These are phyloP conservation scores for Psylliodes chrysocephalus DNA, from an alignment of 2,888 invertebrate species.

Conservation along the genomic window DNA sequence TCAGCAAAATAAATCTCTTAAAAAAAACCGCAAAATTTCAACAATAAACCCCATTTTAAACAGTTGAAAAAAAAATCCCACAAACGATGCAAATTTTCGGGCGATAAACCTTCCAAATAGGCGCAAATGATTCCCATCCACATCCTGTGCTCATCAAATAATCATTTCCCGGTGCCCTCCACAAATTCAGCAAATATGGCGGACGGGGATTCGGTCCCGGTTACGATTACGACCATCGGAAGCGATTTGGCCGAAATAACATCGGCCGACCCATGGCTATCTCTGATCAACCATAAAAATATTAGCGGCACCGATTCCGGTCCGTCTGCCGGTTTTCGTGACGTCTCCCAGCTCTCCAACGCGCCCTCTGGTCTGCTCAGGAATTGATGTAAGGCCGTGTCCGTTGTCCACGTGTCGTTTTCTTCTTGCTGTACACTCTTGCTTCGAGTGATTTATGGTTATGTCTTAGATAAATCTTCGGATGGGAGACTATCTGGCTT, in stretches of 20 bases:
- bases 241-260: slow-evolving; percentile 60
- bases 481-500: too few species aligned
- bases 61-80: background rate
- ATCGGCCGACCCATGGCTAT: slow-evolving; percentile 62
- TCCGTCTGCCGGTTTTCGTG: too few species aligned
- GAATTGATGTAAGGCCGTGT: slow-evolving; percentile 17
- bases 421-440: slow-evolving; percentile 2
- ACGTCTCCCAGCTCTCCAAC: slow-evolving; percentile 33
- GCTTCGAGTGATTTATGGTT: slow-evolving; percentile 24
- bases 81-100: background rate
- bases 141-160: slow-evolving; percentile 19
- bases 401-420: slow-evolving; percentile 13
- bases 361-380: slow-evolving; percentile 1
- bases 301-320: slow-evolving; percentile 63
- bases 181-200: slow-evolving; percentile 32
- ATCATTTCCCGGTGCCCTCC: slow-evolving; percentile 32
- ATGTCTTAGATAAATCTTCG: slow-evolving; percentile 13
- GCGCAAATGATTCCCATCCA: slow-evolving; percentile 14
- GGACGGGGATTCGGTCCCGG: slow-evolving; percentile 24
- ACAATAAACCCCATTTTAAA: background rate
- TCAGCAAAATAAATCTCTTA: background rate
- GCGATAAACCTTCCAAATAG: slow-evolving; percentile 16
- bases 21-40: background rate
- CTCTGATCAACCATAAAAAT: slow-evolving; percentile 65
- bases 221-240: slow-evolving; percentile 51